A percentile compares a stretch with the other conserved stretches of the same genome.
These are phyloP conservation scores for Hydroisotoma schaefferi DNA, from an alignment of 2,888 invertebrate genomes.

Conservation along the genomic window DNA sequence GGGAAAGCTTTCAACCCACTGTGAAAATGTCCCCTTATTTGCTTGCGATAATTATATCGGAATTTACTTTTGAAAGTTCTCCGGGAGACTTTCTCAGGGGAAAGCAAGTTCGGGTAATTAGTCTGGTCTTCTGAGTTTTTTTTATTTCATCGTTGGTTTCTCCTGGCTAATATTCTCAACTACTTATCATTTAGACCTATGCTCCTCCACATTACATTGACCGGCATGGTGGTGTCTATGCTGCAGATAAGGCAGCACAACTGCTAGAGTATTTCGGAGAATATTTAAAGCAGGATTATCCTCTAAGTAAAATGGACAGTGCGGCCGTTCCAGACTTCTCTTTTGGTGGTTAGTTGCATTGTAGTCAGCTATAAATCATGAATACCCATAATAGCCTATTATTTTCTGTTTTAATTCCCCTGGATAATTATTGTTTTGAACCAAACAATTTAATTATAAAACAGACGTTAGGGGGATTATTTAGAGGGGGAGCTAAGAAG, in stretches of 20 bases:
- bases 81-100: slow-evolving; percentile 14
- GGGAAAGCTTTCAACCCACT: slow-evolving; percentile 28
- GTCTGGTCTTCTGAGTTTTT: neutral
- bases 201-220: slow-evolving; percentile 37
- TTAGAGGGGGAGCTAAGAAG: no score
- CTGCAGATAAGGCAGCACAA: slow-evolving; percentile 29
- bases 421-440: no score
- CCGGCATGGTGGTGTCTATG: slow-evolving; percentile 24
- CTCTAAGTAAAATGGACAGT: slow-evolving; percentile 35
- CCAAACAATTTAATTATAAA: neutral
- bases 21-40: slow-evolving; percentile 28
- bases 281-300: slow-evolving; percentile 24
- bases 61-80: slow-evolving; percentile 24
- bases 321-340: slow-evolving; percentile 39
- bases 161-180: neutral
- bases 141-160: neutral
- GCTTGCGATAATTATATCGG: slow-evolving; percentile 33
- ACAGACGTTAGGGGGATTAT: no score
- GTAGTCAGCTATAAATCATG: no score
- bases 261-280: slow-evolving; percentile 24
- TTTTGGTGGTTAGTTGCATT: slow-evolving; percentile 30
- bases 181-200: slow-evolving; percentile 23
- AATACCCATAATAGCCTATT: no score
- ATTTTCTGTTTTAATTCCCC: no score
- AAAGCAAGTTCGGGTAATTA: slow-evolving; percentile 30